These are phyloP conservation scores for Tenthredo scrophulariae DNA, from an alignment of 2,888 invertebrate genomes.

Conservation along the genomic window DNA sequence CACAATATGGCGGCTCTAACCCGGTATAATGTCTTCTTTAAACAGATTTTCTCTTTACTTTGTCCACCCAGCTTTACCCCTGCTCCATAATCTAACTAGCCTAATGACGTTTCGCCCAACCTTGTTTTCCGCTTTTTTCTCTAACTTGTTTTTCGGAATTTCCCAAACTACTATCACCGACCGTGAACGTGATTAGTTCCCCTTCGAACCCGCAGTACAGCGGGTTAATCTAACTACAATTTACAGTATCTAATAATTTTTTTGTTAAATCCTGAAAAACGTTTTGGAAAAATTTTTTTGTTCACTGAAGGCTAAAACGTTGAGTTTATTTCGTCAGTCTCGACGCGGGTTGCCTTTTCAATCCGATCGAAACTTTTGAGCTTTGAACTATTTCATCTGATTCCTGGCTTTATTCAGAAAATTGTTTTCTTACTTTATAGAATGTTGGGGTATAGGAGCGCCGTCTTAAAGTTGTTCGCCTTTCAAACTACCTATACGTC, in stretches of 20 bases:
- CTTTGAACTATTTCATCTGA: background rate
- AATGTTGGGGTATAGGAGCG: background rate
- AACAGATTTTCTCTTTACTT: constrained; percentile 15
- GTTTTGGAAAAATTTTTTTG: background rate
- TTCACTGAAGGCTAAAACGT: background rate
- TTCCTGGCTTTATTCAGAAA: background rate
- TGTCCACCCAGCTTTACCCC: background rate
- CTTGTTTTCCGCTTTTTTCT: background rate
- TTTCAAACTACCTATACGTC: background rate
- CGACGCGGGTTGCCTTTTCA: background rate
- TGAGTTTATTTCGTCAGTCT: background rate
- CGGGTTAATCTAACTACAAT: background rate
- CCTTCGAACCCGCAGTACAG: background rate
- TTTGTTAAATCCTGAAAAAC: background rate
- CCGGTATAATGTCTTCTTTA: constrained; percentile 7
- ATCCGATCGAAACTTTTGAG: background rate
- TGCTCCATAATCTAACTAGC: background rate
- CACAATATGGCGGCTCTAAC: background rate
- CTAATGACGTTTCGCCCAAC: constrained; percentile 18
- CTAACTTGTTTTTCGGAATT: background rate
- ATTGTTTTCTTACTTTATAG: background rate
- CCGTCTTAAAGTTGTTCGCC: background rate
- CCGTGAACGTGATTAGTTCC: constrained; percentile 6
- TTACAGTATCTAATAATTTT: background rate
- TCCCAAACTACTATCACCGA: background rate